A percentile compares a stretch with the other conserved stretches of the same genome.
Evolutionary conservation across 1,140 invertebrate genomes (phyloP).

Genomic region (Philopotamus ludificatus): DNA sequence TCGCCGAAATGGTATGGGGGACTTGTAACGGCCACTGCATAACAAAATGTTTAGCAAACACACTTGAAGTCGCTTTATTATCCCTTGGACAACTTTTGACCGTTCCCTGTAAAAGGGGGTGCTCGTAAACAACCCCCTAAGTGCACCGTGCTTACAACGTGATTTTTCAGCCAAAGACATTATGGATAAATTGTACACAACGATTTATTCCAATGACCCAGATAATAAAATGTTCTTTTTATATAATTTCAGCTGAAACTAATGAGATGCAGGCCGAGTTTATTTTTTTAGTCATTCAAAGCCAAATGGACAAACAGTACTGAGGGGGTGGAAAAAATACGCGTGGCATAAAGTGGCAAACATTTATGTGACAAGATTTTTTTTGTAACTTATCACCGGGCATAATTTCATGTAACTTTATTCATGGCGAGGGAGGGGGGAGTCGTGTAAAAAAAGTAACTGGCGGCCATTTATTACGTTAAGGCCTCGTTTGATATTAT

Average conservation of each 20-base stretch:
- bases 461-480: slow-evolving; percentile 16
- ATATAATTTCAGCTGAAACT: slow-evolving; percentile 31
- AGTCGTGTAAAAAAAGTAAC: slow-evolving; percentile 18
- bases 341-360: slow-evolving; percentile 22
- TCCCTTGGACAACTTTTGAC: slow-evolving; percentile 42
- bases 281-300: slow-evolving; percentile 39
- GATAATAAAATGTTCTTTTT: too few relatives aligned
- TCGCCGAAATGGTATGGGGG: not conserved
- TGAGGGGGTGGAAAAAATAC: slow-evolving; percentile 29
- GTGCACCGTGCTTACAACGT: slow-evolving; percentile 31
- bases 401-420: slow-evolving; percentile 36
- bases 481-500: slow-evolving; percentile 13
- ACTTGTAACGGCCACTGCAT: slow-evolving; percentile 27
- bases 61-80: slow-evolving; percentile 41
- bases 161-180: slow-evolving; percentile 10
- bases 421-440: too few relatives aligned
- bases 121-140: slow-evolving; percentile 41
- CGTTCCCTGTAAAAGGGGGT: slow-evolving; percentile 27
- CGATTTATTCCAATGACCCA: not conserved
- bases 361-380: slow-evolving; percentile 36
- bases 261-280: slow-evolving; percentile 41
- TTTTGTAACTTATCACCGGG: slow-evolving; percentile 33
- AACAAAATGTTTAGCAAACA: slow-evolving; percentile 41
- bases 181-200: not conserved
- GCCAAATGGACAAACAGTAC: slow-evolving; percentile 26